These are phyloP conservation scores for Halichondria panicea DNA, from an alignment of 37 sponge, comb jelly and placozoan genomes.

Conservation along the genomic window DNA sequence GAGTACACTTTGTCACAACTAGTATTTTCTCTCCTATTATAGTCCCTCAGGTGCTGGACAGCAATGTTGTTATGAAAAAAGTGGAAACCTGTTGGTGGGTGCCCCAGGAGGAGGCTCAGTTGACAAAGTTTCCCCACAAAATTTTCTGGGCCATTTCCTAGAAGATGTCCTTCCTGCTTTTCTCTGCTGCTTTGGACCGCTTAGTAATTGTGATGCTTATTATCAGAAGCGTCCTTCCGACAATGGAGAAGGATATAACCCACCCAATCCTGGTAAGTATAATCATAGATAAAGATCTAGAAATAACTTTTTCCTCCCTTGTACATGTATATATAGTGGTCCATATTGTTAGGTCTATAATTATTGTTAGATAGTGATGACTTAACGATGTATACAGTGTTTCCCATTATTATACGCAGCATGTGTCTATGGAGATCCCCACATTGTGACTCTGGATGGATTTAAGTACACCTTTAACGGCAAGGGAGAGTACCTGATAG, in stretches of 20 bases:
- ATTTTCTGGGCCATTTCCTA: not conserved
- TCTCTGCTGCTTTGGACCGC: conserved; percentile 21
- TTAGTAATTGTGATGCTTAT: conserved; percentile 3
- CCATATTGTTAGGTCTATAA: no score
- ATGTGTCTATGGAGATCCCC: conserved; percentile 1
- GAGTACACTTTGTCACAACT: no score
- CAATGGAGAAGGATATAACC: not conserved
- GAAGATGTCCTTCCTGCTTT: conserved; percentile 29
- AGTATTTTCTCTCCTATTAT: no score
- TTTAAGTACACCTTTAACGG: conserved; percentile 4
- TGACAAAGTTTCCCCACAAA: not conserved
- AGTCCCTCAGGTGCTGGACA: not conserved
- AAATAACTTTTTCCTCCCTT: not conserved
- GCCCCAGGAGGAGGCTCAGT: conserved; percentile 26
- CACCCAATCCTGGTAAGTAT: conserved; percentile 23
- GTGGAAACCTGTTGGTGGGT: conserved; percentile 12
- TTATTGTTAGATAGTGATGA: no score
- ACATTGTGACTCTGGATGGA: not conserved
- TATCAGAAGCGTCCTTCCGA: conserved; percentile 20
- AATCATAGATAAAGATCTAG: not conserved
- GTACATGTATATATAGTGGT: not conserved
- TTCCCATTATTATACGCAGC: not conserved
- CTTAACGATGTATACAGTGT: no score
- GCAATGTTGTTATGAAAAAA: conserved; percentile 23
- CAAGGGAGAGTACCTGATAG: not conserved